These are phyloP conservation scores for Gisinianus flammeolus DNA, from an alignment of 2,888 invertebrate genomes.

Conservation along the genomic window DNA sequence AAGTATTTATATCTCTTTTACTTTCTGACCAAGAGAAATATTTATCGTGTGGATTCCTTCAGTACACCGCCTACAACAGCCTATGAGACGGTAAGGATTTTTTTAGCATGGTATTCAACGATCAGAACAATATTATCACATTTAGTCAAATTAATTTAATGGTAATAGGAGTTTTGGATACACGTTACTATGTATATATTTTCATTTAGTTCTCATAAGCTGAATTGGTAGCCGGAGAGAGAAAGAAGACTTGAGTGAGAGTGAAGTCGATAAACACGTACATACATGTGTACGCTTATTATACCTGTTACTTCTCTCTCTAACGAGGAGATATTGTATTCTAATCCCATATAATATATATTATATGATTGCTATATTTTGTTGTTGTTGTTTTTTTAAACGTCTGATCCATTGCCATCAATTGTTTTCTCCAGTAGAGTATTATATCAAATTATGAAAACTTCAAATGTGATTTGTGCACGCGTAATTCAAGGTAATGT, in stretches of 20 bases:
- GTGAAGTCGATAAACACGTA: not conserved
- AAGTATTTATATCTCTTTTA: too few relatives aligned
- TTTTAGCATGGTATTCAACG: not conserved
- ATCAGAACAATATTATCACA: not conserved
- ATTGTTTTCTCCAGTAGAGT: too few relatives aligned
- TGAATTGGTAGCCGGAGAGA: not conserved
- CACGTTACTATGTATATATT: not conserved
- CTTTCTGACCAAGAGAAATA: not conserved
- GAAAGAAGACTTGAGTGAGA: not conserved
- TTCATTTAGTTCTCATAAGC: not conserved
- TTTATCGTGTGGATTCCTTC: not conserved
- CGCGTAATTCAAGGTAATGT: too few relatives aligned
- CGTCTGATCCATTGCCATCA: too few relatives aligned
- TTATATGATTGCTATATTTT: not conserved
- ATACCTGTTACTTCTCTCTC: not conserved
- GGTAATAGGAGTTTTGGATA: not conserved
- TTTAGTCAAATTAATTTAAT: constrained; percentile 26
- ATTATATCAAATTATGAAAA: too few relatives aligned
- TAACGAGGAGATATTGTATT: not conserved
- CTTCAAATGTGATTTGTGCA: too few relatives aligned
- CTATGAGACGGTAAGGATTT: not conserved
- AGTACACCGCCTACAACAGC: not conserved
- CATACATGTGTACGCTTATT: not conserved
- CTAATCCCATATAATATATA: not conserved
- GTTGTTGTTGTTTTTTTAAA: too few relatives aligned